Conservation (phyloP, 2,797 vertebrate species). For the Cuniculus paca region DNA sequence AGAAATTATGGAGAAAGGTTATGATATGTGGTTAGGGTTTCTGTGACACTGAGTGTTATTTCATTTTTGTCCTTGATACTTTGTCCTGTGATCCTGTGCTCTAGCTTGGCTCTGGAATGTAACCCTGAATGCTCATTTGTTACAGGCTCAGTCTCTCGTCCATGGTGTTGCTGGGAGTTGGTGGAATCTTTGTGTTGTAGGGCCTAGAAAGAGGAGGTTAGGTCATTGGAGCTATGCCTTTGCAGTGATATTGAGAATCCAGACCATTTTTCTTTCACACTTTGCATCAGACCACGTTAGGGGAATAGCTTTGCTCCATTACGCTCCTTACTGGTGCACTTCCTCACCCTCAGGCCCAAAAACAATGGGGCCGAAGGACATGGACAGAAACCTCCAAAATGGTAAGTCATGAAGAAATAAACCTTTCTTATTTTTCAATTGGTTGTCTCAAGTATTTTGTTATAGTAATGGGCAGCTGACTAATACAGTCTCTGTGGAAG, state of each 20-base stretch:
- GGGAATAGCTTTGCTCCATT: background rate
- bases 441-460: background rate
- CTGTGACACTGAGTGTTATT: background rate
- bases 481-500: background rate
- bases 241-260: background rate
- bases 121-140: background rate
- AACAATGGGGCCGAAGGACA: background rate
- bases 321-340: background rate
- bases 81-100: background rate
- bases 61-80: background rate
- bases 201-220: background rate
- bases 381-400: background rate
- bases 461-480: background rate
- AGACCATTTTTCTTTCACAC: background rate
- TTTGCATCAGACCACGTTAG: background rate
- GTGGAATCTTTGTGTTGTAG: background rate
- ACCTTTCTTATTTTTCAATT: background rate
- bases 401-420: background rate
- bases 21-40: background rate
- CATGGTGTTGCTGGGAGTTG: background rate
- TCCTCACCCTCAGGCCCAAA: too few relatives aligned
- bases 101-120: background rate
- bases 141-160: background rate
- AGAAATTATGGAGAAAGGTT: background rate
- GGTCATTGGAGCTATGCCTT: background rate